Percentiles rank a stretch among this genome's conserved stretches.
Conservation (phyloP, 2,113 vertebrate species). For the Nanorana parkeri region DNA sequence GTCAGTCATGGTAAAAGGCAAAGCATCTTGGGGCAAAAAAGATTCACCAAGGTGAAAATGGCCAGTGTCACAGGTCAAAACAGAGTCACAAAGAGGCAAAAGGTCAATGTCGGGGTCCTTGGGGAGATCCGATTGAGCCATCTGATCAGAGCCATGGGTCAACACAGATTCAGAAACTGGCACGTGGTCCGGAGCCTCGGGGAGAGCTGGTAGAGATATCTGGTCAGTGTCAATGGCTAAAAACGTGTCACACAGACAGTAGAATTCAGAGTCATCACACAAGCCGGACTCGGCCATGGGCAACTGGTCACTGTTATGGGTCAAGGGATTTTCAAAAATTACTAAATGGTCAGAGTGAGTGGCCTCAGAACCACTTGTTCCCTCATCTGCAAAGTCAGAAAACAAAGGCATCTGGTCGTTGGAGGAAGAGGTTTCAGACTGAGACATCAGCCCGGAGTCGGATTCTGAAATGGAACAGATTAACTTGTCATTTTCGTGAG, state of each 20-base stretch:
- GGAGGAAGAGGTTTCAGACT: background rate
- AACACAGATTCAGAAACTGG: background rate
- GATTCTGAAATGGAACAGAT: no score
- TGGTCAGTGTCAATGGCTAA: constrained; percentile 1
- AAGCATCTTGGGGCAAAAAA: background rate
- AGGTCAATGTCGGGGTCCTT: background rate
- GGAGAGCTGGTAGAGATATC: background rate
- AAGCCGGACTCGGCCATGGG: background rate
- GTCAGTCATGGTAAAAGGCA: background rate
- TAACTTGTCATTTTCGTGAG: background rate
- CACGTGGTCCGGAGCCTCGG: background rate
- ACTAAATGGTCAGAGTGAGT: background rate
- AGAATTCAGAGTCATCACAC: background rate
- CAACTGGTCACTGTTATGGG: background rate
- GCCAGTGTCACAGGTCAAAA: background rate
- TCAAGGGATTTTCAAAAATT: background rate
- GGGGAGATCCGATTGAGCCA: background rate
- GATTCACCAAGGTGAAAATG: background rate
- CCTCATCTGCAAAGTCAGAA: no score
- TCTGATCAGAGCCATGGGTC: background rate
- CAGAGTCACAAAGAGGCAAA: background rate
- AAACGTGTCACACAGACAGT: constrained; percentile 5
- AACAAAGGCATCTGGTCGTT: background rate
- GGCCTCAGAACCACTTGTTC: background rate
- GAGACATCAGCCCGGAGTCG: background rate